Base-by-base conservation (phyloP, 1,140 invertebrate genomes). In the Hydropsyche tenuis region DNA sequence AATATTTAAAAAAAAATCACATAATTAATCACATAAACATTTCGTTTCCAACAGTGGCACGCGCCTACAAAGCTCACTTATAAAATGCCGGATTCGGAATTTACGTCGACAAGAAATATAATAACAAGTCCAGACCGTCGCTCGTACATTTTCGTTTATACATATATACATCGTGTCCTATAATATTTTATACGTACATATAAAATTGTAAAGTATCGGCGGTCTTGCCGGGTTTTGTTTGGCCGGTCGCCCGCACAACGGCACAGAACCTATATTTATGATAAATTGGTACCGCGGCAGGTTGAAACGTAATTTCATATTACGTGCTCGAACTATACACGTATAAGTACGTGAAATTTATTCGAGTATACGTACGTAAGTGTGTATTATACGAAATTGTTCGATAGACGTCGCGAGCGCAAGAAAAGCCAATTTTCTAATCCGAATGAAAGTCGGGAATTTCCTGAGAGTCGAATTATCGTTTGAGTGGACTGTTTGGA, bases 281-380 rank as follows among this genome's bases (percentile, higher is more conserved):
- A 73, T 77, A 77, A 77, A 77, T 77, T 77, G 76, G 76, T 77
- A 66, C 76, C 70, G 76, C 60, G 63, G 69, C 68, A 69, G 69
- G 65, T 69, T 64, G 63, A 71, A 48, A 37, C 60, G 73, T 77
- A 77, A 77, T 77, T 75, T 71, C 56, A 73, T 77, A 73, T 77
- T 77, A 73, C 73, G 69, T 65, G 42, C 42, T 43, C 63, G 30
- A 37, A 37, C 30, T 37, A 65, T 42, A 7, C 60, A 27, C 27
- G 23, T 22, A 27, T 16, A 27, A 20, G 23, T 27, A 27, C 12
- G 18, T 53, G 7, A 7, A 16, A 4, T 53, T 22, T 53, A 7
- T 16, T 11, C 16, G 16, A 23, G 62, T n/a, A 20, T 64, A 51
- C 4, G 62, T 30, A 64, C 25, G 62, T 37, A 64, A 11, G 30